Base-by-base conservation (phyloP, 23 tunicate species). In the Styela clava region DNA sequence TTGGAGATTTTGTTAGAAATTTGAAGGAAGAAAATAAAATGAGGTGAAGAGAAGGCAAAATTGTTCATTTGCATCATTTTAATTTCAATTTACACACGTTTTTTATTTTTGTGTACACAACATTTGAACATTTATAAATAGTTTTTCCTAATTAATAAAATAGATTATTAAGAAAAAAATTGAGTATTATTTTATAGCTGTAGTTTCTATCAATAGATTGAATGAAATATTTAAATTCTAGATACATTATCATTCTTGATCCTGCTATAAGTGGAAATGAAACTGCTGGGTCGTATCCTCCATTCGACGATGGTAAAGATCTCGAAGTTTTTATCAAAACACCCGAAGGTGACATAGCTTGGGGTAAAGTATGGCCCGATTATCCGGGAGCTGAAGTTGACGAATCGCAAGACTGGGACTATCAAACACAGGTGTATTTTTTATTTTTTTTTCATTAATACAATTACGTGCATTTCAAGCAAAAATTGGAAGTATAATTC, bases 361-460 rank as follows among this genome's bases (percentile, higher is more conserved):
- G 64, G 68, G 99, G 99, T 20, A 96, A 96, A 84, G 99, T 96
- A 19, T 96, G 99, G 99, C 99, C 99, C 24, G 96, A 96, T 87
- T 35, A 56, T 24, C 99, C 99, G 0, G 90, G 85, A 3, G 83
- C 91, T 7, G 81, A 84, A 35, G 86, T 96, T n/a, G 86, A 93
- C 63, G 70, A 78, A 25, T 64, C 92, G 1, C 69, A 79, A 84
- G 92, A 84, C 35, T 93, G 92, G 92, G 92, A 93, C 24, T 84
- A 80, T 26, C 98, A 93, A 56, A 85, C 87, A 1, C 81, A 74
- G 61, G 98, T 93, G 44, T 62, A 27, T 64, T 19, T 23, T n/a
- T n/a, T n/a, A n/a, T n/a, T n/a, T n/a, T n/a, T 74, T 67, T 19
- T 18, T 18, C 19, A 18, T 33, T 16, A 18, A 18, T 74, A 74